A percentile compares a stretch with the other conserved stretches of the same genome.
Evolutionary conservation across 2,113 vertebrate species (phyloP).

Genomic region (Microcebus lehilahytsara): DNA sequence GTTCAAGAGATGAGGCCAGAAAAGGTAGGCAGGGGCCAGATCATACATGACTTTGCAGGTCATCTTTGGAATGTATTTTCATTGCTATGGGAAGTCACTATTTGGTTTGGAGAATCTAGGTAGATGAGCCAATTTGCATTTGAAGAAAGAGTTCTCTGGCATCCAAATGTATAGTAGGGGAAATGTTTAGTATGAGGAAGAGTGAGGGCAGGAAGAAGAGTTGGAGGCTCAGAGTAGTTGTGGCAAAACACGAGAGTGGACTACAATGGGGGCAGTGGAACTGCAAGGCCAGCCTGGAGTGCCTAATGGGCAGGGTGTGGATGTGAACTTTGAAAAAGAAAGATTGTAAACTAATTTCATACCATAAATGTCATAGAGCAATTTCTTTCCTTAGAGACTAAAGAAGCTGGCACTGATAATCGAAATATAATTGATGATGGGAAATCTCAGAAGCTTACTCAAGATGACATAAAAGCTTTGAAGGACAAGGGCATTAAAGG

Average conservation of each 20-base stretch:
- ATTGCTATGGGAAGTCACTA: not conserved
- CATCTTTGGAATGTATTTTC: not conserved
- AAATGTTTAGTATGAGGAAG: not conserved
- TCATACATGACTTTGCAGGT: not conserved
- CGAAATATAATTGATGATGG: slow-evolving; percentile 98
- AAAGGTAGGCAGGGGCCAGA: not conserved
- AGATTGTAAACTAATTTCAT: not conserved
- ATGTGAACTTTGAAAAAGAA: not conserved
- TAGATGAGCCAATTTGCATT: not conserved
- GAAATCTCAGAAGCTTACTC: slow-evolving; percentile 97
- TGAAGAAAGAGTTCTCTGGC: not conserved
- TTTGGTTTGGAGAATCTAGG: not conserved
- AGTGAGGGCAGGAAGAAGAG: not conserved
- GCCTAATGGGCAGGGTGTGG: not conserved
- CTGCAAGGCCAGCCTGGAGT: not conserved
- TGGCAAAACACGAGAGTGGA: not conserved
- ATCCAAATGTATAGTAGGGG: not conserved
- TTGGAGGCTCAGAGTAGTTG: not conserved
- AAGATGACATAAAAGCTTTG: slow-evolving; percentile 96
- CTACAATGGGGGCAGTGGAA: not conserved
- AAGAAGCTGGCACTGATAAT: slow-evolving; percentile 96
- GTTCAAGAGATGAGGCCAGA: not conserved
- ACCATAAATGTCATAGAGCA: slow-evolving; percentile 68
- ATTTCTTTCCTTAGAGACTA: slow-evolving; percentile 88
- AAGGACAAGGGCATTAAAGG: slow-evolving; percentile 98